Evolutionary conservation across 2,797 vertebrate genomes (phyloP), one percentile per base, ranked within the genome.

Genomic region (Lagocephalus sceleratus): DNA sequence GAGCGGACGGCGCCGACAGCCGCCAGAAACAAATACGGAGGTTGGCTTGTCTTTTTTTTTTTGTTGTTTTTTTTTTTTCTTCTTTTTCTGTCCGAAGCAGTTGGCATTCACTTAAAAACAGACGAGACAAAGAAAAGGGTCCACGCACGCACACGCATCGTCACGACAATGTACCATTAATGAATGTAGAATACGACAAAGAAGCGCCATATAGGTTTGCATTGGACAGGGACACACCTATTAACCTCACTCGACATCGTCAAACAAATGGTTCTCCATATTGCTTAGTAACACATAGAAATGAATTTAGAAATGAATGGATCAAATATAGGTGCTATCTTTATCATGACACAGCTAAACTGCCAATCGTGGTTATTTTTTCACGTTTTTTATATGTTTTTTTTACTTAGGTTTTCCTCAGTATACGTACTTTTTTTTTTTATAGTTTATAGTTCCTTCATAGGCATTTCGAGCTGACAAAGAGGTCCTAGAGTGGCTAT

Each of bases 231-330:
- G 93, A 93, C 92, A 95, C 93, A 91, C 91, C 92, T 95, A 97
- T 89, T 93, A 92, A 94, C 93, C 90, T 94, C 92, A 92, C 92
- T 92, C 92, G 92, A 95, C 92, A 90, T 92, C 90, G 90, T 93
- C 93, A 94, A 96, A 95, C 93, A 91, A 91, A 96, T 93, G 93
- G 91, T 94, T 95, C 92, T 97, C 93, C 94, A 95, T 98, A 97
- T 98, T 98, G 96, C 96, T 98, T 95, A 94, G 94, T 94, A 97
- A 99, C 95, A 96, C 93, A 86, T 82, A 97, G 93, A 94, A 94
- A 95, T 90, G 88, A 94, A 94, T 92, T 91, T 83, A 89, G 91
- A 94, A 94, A 94, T 90, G 59, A 88, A 93, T 91, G 91, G 92
- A 85, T 91, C 88, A 76, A 90, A 94, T 90, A 93, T 92, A 88